Evolutionary conservation across 30 jellyfish, hydroid and myxozoan species (phyloP), one percentile per base, ranked within the genome.

Genomic region (Aurelia aurita complex sp. Pacific): DNA sequence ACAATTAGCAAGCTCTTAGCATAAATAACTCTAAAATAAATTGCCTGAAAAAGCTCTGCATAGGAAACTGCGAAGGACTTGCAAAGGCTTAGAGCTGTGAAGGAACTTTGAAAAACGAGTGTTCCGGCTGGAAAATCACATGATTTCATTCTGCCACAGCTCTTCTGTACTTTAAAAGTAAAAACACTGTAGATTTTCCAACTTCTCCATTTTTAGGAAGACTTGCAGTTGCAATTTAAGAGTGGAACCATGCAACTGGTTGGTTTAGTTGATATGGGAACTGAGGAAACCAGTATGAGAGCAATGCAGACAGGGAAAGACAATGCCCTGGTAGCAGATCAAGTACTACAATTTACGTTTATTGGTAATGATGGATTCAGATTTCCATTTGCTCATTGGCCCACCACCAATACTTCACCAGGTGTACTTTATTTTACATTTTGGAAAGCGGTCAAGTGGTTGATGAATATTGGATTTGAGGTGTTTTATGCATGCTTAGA

Each of bases 261-360:
- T n/a, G 76, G 76, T n/a, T 67, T 67, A n/a, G 76, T 67, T 67
- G 76, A 67, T 29, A 67, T 67, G 76, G 50, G 43, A n/a, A 43
- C 32, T 67, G 76, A 67, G 36, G 76, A 67, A 35, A 67, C 32
- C 50, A 67, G 32, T 5, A 67, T 67, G 51, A 67, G 76, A 67
- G 51, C 32, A n/a, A n/a, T 67, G 76, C 33, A 67, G 76, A n/a
- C 76, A 67, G 76, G 76, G 36, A 6, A 67, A 67, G 76, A 67
- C 32, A 43, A 67, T n/a, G 76, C 76, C 42, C 51, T 67, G 32
- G 32, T 67, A 67, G 52, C 76, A n/a, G 36, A 67, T 67, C 76
- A 67, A 67, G 35, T 67, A n/a, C 76, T 67, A 38, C 76, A 67
- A 17, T 17, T 67, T 67, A 43, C 36, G 50, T 67, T 67, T 67